Evolutionary conservation across 2,797 vertebrate species (phyloP).

Genomic region (Phoebastria nigripes): DNA sequence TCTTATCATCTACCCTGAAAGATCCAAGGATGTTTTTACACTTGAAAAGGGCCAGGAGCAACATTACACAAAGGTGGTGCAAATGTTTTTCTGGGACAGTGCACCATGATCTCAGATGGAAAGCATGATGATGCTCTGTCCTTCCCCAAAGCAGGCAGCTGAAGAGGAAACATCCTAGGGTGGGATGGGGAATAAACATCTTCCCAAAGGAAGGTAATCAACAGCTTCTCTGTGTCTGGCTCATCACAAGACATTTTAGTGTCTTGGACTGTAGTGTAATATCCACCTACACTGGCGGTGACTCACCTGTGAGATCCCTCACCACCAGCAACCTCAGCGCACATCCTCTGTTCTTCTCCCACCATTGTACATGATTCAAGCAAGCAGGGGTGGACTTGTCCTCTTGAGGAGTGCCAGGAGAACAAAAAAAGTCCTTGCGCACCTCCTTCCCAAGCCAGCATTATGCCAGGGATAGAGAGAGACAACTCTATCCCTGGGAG

Average conservation of each 20-base stretch:
- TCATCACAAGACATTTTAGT: background rate
- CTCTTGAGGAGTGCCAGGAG: background rate
- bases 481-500: constrained; percentile 13
- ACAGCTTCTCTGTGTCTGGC: background rate
- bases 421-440: background rate
- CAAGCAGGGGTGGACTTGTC: constrained; percentile 25
- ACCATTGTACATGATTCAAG: background rate
- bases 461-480: background rate
- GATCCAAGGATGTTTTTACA: background rate
- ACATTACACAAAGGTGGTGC: background rate
- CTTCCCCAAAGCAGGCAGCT: background rate
- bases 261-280: background rate
- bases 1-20: background rate
- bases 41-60: background rate
- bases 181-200: background rate
- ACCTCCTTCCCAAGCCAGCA: background rate
- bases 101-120: background rate
- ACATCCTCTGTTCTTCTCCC: background rate
- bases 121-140: background rate
- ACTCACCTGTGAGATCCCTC: constrained; percentile 16
- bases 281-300: background rate
- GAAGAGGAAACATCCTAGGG: background rate
- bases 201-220: background rate
- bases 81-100: background rate
- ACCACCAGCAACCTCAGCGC: background rate